Conservation (phyloP, 2,888 invertebrate genomes). For the Drosophila anceps region DNA sequence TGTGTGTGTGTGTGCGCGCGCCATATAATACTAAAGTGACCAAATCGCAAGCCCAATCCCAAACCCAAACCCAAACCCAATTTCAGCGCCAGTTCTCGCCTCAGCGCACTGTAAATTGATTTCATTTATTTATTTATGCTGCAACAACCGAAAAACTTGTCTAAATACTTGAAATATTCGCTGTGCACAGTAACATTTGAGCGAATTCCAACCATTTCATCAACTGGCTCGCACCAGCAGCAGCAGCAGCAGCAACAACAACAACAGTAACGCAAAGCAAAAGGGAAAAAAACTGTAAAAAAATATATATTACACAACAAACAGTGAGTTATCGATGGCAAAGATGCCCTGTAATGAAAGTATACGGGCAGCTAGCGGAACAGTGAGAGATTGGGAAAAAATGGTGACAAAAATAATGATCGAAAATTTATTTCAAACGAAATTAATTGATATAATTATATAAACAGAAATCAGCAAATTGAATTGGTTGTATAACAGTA, state of each 20-base stretch:
- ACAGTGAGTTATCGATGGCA: background rate
- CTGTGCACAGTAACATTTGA: constrained; percentile 46
- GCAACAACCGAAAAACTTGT: constrained; percentile 59
- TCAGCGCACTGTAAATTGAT: constrained; percentile 48
- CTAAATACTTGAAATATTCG: constrained; percentile 64
- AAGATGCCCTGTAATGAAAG: constrained; percentile 4
- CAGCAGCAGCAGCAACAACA: background rate
- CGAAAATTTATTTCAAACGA: background rate
- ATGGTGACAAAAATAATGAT: background rate
- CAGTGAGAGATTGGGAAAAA: background rate
- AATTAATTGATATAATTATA: background rate
- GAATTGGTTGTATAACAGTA: background rate
- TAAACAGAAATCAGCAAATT: background rate
- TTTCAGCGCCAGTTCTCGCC: constrained; percentile 6
- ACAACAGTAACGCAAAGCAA: constrained; percentile 5
- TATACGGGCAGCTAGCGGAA: background rate
- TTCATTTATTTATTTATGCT: constrained; percentile 70
- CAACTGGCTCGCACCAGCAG: constrained; percentile 32
- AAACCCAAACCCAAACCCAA: background rate
- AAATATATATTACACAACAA: constrained; percentile 1
- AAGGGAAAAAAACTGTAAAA: background rate
- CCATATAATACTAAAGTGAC: background rate
- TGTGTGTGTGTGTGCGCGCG: background rate
- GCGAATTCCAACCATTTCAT: constrained; percentile 43
- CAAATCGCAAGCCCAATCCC: constrained; percentile 25